Percentiles rank a stretch among this genome's conserved stretches.
These are phyloP conservation scores for Anser brachyrhynchus DNA, from an alignment of 2,113 vertebrate genomes.

Conservation along the genomic window DNA sequence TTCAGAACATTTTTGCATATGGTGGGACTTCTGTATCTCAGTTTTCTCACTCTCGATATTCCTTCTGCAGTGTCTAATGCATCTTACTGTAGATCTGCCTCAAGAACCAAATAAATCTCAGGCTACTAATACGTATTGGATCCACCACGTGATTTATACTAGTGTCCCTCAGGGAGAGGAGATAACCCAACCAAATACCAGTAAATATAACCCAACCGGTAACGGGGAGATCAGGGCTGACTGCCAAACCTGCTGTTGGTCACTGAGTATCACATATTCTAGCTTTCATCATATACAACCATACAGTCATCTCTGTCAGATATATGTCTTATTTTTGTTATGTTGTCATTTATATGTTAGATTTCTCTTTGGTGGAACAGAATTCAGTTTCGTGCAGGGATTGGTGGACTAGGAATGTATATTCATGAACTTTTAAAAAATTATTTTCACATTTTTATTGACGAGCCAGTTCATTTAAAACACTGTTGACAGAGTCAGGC, in stretches of 20 bases:
- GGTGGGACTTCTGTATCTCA: background rate
- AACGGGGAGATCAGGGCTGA: background rate
- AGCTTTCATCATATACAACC: background rate
- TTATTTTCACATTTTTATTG: constrained; percentile 8
- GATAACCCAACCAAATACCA: background rate
- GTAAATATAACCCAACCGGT: background rate
- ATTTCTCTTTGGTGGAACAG: background rate
- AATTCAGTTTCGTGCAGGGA: background rate
- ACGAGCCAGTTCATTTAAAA: background rate
- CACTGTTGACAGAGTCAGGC: background rate
- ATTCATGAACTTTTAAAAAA: background rate
- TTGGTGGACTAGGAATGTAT: background rate
- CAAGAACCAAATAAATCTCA: background rate
- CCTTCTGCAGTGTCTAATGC: background rate
- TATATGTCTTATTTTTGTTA: background rate
- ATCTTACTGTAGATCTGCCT: background rate
- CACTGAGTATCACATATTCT: background rate
- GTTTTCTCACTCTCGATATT: background rate
- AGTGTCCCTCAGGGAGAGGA: background rate
- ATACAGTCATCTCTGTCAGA: background rate
- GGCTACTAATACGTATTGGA: background rate
- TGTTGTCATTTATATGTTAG: background rate
- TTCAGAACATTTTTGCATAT: background rate
- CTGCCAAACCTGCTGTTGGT: background rate
- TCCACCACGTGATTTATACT: background rate